These are phyloP conservation scores for Grantiella picta DNA, from an alignment of 2,113 vertebrate genomes.

Conservation along the genomic window DNA sequence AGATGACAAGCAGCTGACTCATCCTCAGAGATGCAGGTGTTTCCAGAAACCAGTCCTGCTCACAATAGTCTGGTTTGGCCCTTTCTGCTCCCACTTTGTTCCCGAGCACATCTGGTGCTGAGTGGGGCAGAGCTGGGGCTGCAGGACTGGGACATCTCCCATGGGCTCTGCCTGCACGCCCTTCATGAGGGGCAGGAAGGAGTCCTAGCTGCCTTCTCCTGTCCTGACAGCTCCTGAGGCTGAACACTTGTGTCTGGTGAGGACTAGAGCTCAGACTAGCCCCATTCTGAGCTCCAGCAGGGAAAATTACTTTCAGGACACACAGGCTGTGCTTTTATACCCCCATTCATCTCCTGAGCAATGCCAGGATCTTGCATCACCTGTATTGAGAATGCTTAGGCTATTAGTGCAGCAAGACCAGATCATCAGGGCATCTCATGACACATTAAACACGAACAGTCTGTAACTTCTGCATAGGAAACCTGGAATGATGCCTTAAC, in stretches of 20 bases:
- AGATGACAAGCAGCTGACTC: not conserved
- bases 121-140: not conserved
- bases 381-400: not conserved
- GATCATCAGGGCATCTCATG: not conserved
- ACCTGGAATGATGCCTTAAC: not conserved
- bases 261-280: not conserved
- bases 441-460: not conserved
- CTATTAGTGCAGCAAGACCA: not conserved
- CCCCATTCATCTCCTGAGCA: not conserved
- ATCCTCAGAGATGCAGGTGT: not conserved
- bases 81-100: not conserved
- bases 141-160: not conserved
- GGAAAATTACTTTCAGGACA: not conserved
- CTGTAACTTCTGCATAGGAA: not conserved
- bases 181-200: not conserved
- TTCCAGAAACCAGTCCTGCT: not conserved
- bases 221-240: not conserved
- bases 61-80: not conserved
- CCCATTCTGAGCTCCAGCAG: not conserved
- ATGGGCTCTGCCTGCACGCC: not conserved
- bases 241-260: not conserved
- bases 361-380: not conserved
- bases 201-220: not conserved
- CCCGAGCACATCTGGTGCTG: rapidly evolving
- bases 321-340: not conserved